Conservation (phyloP, 2,888 invertebrate species). For the Idaea biselata region DNA sequence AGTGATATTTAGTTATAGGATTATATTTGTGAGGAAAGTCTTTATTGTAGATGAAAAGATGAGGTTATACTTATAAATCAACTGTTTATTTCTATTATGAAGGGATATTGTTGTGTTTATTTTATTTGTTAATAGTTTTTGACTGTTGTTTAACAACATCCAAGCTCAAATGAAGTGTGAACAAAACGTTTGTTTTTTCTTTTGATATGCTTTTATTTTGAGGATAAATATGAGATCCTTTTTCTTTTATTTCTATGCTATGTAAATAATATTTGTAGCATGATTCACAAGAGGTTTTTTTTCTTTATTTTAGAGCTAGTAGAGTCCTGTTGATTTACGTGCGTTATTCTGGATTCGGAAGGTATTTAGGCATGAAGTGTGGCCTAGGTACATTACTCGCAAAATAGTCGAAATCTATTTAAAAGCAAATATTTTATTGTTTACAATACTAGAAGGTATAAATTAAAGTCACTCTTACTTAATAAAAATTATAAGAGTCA, state of each 20-base stretch:
- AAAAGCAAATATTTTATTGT: no score
- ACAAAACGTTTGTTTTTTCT: neutral
- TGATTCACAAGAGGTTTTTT: no score
- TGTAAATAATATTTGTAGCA: neutral
- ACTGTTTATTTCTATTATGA: neutral
- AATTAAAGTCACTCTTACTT: no score
- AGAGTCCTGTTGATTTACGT: no score
- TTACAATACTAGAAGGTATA: no score
- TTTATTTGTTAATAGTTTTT: neutral
- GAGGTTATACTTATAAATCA: slow-evolving; percentile 5
- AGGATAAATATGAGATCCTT: neutral
- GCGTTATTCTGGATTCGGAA: no score
- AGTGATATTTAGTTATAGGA: slow-evolving; percentile 22
- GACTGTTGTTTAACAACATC: neutral
- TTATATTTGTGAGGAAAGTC: slow-evolving; percentile 12
- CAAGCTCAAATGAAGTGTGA: neutral
- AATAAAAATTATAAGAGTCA: no score
- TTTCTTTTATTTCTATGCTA: neutral
- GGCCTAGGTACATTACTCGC: no score
- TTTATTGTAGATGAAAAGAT: slow-evolving; percentile 8
- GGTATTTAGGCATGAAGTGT: no score
- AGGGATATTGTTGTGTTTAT: neutral
- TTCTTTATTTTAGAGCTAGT: no score
- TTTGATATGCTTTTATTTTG: neutral
- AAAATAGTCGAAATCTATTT: no score